phyloP scores from a whole-genome alignment of 2,113 vertebrate species.

The Falco punctatus region DNA sequence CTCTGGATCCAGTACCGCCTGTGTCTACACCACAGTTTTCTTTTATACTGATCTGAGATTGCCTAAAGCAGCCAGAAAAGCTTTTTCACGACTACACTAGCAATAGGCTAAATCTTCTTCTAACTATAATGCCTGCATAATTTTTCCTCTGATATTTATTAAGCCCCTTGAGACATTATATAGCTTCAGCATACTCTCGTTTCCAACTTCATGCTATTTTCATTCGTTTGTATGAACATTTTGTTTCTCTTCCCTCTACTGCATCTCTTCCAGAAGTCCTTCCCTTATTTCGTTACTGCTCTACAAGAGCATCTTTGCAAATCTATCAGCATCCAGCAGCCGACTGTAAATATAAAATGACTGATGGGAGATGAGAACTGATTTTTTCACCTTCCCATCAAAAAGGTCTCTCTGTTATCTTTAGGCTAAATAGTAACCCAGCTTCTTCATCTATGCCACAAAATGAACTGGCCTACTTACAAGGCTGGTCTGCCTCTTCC shows the following conservation, averaged over 20 bases:
- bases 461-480: neutral
- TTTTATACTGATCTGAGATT: neutral
- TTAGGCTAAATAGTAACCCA: neutral
- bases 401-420: neutral
- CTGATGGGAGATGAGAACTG: neutral
- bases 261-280: neutral
- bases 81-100: conserved; percentile 8
- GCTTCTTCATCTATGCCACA: neutral
- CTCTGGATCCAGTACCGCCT: neutral
- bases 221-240: neutral
- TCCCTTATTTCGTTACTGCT: neutral
- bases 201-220: neutral
- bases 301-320: neutral
- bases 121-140: conserved; percentile 12
- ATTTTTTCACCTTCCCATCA: neutral
- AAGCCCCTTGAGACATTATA: conserved; percentile 19
- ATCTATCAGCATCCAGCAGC: neutral
- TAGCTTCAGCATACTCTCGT: neutral
- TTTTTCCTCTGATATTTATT: conserved; percentile 53
- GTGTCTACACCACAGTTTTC: neutral
- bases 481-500: neutral
- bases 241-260: conserved; percentile 5
- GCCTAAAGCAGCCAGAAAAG: conserved; percentile 22
- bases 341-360: neutral
- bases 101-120: conserved; percentile 23